Evolutionary conservation across 2,888 invertebrate species (phyloP).

Genomic region (Seira musarum): DNA sequence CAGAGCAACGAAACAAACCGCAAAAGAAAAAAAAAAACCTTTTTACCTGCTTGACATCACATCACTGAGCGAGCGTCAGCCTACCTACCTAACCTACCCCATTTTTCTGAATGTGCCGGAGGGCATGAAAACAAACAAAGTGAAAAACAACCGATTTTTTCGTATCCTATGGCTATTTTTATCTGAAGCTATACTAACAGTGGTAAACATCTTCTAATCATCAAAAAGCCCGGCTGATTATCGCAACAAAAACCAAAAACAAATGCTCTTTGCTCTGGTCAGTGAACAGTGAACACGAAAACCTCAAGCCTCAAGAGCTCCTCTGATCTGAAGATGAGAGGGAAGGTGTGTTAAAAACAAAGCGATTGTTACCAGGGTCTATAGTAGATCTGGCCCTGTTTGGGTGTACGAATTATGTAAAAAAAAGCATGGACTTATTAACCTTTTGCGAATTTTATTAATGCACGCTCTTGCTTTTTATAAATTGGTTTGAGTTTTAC

Average conservation of each 20-base stretch:
- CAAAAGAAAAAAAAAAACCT: not conserved
- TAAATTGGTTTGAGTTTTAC: too few relatives aligned
- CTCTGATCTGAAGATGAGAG: too few relatives aligned
- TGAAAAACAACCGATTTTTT: constrained; percentile 1
- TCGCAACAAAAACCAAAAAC: not conserved
- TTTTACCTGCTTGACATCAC: not conserved
- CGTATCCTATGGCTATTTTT: not conserved
- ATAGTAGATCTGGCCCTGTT: too few relatives aligned
- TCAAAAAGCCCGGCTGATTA: not conserved
- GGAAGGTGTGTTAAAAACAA: too few relatives aligned
- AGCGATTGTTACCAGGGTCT: too few relatives aligned
- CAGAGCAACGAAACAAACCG: not conserved
- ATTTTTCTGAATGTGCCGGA: not conserved
- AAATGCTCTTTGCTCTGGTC: not conserved
- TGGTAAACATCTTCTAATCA: not conserved
- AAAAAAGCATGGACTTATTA: too few relatives aligned
- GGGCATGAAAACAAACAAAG: constrained; percentile 9
- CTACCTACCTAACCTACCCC: not conserved
- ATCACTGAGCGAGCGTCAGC: not conserved
- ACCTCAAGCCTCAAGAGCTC: too few relatives aligned
- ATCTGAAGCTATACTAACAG: not conserved
- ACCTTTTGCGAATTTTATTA: too few relatives aligned
- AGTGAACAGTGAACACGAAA: too few relatives aligned
- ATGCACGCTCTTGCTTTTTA: too few relatives aligned
- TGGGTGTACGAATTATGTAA: too few relatives aligned